These are phyloP conservation scores for Pemphigus obesinymphae DNA, from an alignment of 1,140 invertebrate genomes.

Conservation along the genomic window DNA sequence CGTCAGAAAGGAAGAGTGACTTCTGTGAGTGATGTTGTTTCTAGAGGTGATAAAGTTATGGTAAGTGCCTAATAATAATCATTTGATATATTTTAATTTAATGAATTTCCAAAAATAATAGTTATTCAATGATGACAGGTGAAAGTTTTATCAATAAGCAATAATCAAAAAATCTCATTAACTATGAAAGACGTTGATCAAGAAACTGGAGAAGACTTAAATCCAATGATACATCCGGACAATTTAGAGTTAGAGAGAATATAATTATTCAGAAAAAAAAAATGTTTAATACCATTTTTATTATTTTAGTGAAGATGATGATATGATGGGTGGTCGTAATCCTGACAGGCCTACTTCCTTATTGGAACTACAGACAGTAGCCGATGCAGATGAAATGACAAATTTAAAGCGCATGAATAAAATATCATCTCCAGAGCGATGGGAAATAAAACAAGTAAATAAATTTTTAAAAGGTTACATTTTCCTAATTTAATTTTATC, in stretches of 20 bases:
- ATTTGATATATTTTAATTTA: not conserved
- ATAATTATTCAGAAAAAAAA: not conserved
- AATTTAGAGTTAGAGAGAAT: constrained; percentile 45
- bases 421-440: constrained; percentile 92
- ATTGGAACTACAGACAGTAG: constrained; percentile 62
- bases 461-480: not conserved
- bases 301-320: constrained; percentile 45
- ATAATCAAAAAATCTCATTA: constrained; percentile 84
- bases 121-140: constrained; percentile 53
- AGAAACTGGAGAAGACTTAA: constrained; percentile 87
- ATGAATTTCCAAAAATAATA: not conserved
- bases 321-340: constrained; percentile 57
- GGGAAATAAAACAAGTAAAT: constrained; percentile 72
- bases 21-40: constrained; percentile 90
- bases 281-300: not conserved
- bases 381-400: constrained; percentile 71
- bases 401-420: constrained; percentile 78
- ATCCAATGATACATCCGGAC: constrained; percentile 63
- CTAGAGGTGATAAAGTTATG: constrained; percentile 85
- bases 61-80: constrained; percentile 55
- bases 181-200: constrained; percentile 99
- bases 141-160: constrained; percentile 84
- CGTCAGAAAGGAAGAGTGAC: constrained; percentile 88
- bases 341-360: constrained; percentile 77
- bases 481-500: not conserved